A percentile compares a stretch with the other conserved stretches of the same genome.
Evolutionary conservation across 2,797 vertebrate species (phyloP).

Genomic region (Myotis planiceps): DNA sequence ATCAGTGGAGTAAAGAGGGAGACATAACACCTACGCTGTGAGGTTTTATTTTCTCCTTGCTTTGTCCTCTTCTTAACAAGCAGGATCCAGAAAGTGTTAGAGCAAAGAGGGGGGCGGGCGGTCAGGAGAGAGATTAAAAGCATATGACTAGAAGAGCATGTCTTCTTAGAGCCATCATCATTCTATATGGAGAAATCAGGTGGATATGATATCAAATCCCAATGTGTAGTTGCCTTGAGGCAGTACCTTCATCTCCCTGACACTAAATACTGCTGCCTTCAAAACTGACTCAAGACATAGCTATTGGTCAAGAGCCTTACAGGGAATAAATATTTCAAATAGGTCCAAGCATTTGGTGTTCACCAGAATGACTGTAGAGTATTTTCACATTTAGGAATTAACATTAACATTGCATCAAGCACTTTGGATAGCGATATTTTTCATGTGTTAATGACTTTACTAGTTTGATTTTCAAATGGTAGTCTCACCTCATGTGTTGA

Average conservation of each 20-base stretch:
- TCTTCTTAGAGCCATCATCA: not conserved
- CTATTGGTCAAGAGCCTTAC: not conserved
- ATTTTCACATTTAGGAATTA: not conserved
- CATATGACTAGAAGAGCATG: not conserved
- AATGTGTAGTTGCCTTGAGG: not conserved
- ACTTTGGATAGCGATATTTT: not conserved
- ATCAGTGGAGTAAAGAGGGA: constrained; percentile 51
- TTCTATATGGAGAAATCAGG: not conserved
- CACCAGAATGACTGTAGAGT: not conserved
- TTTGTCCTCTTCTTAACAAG: constrained; percentile 50
- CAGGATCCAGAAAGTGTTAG: constrained; percentile 12
- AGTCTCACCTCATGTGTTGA: not conserved
- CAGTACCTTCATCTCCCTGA: not conserved
- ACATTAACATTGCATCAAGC: not conserved
- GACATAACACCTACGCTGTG: constrained; percentile 17
- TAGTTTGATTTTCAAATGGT: constrained; percentile 9
- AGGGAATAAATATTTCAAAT: not conserved
- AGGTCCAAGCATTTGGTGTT: not conserved
- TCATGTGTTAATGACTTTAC: not conserved
- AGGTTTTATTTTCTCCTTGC: not conserved
- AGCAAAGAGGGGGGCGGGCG: not conserved
- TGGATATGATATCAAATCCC: constrained; percentile 4
- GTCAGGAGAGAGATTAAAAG: not conserved
- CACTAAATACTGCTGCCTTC: not conserved
- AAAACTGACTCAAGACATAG: not conserved